phyloP scores from a whole-genome alignment of 2,797 vertebrate genomes.

The Chelon labrosus region DNA sequence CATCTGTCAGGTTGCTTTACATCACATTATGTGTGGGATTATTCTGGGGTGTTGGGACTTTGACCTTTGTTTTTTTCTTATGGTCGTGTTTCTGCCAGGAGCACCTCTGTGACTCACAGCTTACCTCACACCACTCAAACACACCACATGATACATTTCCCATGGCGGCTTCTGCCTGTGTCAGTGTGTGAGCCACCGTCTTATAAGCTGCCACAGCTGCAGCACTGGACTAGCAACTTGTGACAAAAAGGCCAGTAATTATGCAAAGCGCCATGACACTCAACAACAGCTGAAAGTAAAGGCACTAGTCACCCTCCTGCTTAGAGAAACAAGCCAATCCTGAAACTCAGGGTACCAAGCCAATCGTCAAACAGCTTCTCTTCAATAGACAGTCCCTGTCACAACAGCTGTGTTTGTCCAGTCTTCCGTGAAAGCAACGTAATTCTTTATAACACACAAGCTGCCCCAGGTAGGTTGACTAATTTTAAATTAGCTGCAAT shows the following conservation, averaged over 20 bases:
- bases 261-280: slow-evolving; percentile 45
- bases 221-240: slow-evolving; percentile 27
- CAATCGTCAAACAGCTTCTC: slow-evolving; percentile 8
- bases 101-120: slow-evolving; percentile 56
- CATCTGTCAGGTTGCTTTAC: slow-evolving; percentile 24
- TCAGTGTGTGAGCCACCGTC: slow-evolving; percentile 26
- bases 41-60: slow-evolving; percentile 25
- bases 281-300: slow-evolving; percentile 21
- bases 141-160: slow-evolving; percentile 34
- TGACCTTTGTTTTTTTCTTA: slow-evolving; percentile 27
- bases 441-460: slow-evolving; percentile 19
- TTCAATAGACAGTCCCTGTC: slow-evolving; percentile 1
- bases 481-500: slow-evolving; percentile 48
- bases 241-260: slow-evolving; percentile 57
- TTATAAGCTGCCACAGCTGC: slow-evolving; percentile 57
- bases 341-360: neutral
- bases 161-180: slow-evolving; percentile 28
- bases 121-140: slow-evolving; percentile 39
- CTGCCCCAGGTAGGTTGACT: slow-evolving; percentile 27
- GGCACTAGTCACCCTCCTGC: slow-evolving; percentile 16
- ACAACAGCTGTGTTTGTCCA: slow-evolving; percentile 15
- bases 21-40: slow-evolving; percentile 33
- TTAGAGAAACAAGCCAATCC: neutral
- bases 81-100: slow-evolving; percentile 24
- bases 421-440: slow-evolving; percentile 14